A percentile compares a stretch with the other conserved stretches of the same genome.
Evolutionary conservation across 2,888 invertebrate species (phyloP).

Genomic region (Drosophila paucipuncta): DNA sequence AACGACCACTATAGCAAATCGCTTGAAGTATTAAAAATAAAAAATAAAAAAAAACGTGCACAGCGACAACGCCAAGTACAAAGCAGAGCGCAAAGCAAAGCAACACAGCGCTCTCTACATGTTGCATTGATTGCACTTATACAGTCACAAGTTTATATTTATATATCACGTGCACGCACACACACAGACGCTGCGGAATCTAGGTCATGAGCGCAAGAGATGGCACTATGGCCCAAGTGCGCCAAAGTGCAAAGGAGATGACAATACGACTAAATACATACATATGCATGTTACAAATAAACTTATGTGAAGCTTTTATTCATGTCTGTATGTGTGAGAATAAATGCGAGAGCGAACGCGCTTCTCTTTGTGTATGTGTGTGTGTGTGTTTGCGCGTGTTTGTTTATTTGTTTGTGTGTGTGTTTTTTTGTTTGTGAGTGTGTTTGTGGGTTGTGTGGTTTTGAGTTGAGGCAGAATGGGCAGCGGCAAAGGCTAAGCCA

Average conservation of each 20-base stretch:
- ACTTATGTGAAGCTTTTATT: slow-evolving; percentile 26
- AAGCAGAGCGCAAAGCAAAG: slow-evolving; percentile 32
- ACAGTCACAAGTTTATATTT: slow-evolving; percentile 44
- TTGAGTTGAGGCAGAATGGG: slow-evolving; percentile 22
- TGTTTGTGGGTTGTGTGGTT: slow-evolving; percentile 4
- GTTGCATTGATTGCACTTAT: slow-evolving; percentile 84
- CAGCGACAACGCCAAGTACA: slow-evolving; percentile 38
- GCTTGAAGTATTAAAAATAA: slow-evolving; percentile 63
- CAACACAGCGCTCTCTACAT: slow-evolving; percentile 74
- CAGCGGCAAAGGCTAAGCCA: slow-evolving; percentile 29
- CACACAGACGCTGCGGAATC: slow-evolving; percentile 77
- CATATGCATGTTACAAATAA: slow-evolving; percentile 61
- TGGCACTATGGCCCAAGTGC: slow-evolving; percentile 82
- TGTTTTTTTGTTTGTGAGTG: neutral
- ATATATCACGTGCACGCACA: slow-evolving; percentile 79
- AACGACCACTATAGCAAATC: slow-evolving; percentile 55
- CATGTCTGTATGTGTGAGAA: slow-evolving; percentile 23
- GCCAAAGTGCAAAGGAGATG: slow-evolving; percentile 84
- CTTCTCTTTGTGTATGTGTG: slow-evolving; percentile 8
- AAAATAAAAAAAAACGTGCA: slow-evolving; percentile 57
- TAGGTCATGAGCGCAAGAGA: slow-evolving; percentile 86
- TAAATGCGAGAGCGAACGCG: slow-evolving; percentile 25
- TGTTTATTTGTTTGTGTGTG: neutral
- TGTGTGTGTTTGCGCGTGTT: slow-evolving; percentile 1
- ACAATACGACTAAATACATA: slow-evolving; percentile 62